These are phyloP conservation scores for Rhineura floridana DNA, from an alignment of 2,113 vertebrate genomes.

Conservation along the genomic window DNA sequence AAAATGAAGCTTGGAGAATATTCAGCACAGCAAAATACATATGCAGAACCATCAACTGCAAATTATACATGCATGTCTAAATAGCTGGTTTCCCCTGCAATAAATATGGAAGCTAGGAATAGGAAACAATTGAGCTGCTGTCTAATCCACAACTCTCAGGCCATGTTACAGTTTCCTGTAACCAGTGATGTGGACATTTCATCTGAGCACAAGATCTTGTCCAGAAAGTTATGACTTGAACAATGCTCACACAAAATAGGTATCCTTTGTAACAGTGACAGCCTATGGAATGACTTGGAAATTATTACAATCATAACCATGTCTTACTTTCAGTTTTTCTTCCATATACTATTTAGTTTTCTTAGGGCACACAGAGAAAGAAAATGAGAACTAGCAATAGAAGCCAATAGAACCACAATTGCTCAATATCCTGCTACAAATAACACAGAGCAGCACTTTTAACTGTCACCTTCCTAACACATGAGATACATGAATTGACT, in stretches of 20 bases:
- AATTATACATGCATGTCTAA: not conserved
- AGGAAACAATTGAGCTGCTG: too few species aligned
- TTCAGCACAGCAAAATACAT: not conserved
- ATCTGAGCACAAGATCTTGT: not conserved
- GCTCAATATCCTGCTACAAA: conserved; percentile 1
- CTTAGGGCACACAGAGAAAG: not conserved
- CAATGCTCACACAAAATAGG: not conserved
- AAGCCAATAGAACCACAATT: not conserved
- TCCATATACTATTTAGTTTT: not conserved
- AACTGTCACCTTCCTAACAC: not conserved
- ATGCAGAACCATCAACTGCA: too few species aligned
- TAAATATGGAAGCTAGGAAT: too few species aligned
- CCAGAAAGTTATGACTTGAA: conserved; percentile 16
- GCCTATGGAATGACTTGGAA: not conserved
- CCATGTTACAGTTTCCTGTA: not conserved
- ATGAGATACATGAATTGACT: not conserved
- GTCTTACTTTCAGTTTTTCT: not conserved
- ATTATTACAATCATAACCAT: not conserved
- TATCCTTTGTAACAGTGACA: not conserved
- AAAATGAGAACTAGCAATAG: conserved; percentile 23
- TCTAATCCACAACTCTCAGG: too few species aligned
- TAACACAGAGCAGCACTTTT: not conserved
- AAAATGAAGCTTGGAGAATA: not conserved
- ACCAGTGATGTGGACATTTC: not conserved
- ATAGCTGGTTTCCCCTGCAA: not conserved